These are phyloP conservation scores for Gonatopus flavifemur DNA, from an alignment of 1,140 invertebrate genomes.

Conservation along the genomic window DNA sequence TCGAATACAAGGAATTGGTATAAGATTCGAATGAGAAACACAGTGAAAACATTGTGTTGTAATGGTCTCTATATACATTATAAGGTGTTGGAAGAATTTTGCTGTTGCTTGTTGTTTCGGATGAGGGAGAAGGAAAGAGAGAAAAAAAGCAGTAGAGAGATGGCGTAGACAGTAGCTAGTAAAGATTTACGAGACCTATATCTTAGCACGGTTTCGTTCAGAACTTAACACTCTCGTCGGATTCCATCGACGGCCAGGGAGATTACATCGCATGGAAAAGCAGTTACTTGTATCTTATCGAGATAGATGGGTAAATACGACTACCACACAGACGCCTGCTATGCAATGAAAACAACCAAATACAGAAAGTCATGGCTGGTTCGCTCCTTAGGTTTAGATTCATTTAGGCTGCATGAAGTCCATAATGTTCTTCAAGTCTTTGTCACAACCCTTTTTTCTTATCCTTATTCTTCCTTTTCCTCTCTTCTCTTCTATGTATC, in stretches of 20 bases:
- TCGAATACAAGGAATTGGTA: no score
- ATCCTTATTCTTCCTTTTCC: background rate
- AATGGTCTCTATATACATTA: no score
- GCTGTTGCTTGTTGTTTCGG: no score
- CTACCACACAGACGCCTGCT: slow-evolving; percentile 24
- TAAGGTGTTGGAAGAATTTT: no score
- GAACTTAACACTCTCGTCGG: slow-evolving; percentile 43
- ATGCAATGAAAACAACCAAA: slow-evolving; percentile 17
- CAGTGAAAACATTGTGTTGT: no score
- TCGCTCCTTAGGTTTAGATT: slow-evolving; percentile 44
- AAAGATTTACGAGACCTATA: slow-evolving; percentile 51
- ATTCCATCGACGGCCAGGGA: slow-evolving; percentile 54
- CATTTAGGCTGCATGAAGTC: slow-evolving; percentile 54
- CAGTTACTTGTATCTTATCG: slow-evolving; percentile 50
- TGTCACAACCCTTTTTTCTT: slow-evolving; percentile 2
- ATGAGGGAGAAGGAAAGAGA: no score
- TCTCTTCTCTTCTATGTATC: no score
- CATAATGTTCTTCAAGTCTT: slow-evolving; percentile 44
- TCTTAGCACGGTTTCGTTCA: slow-evolving; percentile 48
- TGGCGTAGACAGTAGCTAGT: slow-evolving; percentile 52
- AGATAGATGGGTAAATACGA: slow-evolving; percentile 52
- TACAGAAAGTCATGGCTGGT: no score
- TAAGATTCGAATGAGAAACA: no score
- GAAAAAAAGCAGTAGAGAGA: no score
- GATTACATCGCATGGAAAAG: slow-evolving; percentile 51